Base-by-base conservation (phyloP, 2,888 invertebrate species). In the Rhagium mordax region DNA sequence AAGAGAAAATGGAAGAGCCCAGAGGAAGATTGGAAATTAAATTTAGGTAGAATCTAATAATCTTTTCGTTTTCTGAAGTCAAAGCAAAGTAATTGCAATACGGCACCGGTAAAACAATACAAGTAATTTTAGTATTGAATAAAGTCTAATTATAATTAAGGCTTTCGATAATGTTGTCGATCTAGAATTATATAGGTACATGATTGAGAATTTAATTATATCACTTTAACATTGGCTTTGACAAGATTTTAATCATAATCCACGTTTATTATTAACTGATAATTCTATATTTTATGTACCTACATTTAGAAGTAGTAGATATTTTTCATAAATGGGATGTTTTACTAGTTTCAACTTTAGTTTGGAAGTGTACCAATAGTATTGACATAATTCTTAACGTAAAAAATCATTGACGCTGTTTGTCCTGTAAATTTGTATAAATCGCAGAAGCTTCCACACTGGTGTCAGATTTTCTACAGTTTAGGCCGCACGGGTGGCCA, bases 21-120 rank as follows among this genome's bases (percentile, higher is more conserved):
- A 16, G 60, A 53, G 61, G 70, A 74, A 74, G 59, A 4, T 33
- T 62, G 60, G 66, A 76, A 77, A 76, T 76, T 74, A 62, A 72
- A 74, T 76, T 74, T 76, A 70, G 70, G 66, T 74, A 70, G 74
- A 74, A 70, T 72, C 76, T 74, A 70, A 74, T 75, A 71, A 72
- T 70, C 72, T 67, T 75, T 71, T 72, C 72, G 74, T 71, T 74
- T 74, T 70, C 72, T 41, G 41, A 61, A 61, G 61, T 61, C 61
- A 61, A 61, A 61, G 61, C 61, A 27, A 41, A 61, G 61, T 47
- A 61, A 61, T 61, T 61, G 47, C 61, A 61, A 61, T 61, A 61
- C 20, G 47, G 48, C n/a, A 7, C 24, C 61, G 21, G 61, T 61
- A 18, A 61, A 47, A 61, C 61, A 61, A 61, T 48, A 61, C 61